Conservation (phyloP, 2,797 vertebrate species). For the Dallia pectoralis region DNA sequence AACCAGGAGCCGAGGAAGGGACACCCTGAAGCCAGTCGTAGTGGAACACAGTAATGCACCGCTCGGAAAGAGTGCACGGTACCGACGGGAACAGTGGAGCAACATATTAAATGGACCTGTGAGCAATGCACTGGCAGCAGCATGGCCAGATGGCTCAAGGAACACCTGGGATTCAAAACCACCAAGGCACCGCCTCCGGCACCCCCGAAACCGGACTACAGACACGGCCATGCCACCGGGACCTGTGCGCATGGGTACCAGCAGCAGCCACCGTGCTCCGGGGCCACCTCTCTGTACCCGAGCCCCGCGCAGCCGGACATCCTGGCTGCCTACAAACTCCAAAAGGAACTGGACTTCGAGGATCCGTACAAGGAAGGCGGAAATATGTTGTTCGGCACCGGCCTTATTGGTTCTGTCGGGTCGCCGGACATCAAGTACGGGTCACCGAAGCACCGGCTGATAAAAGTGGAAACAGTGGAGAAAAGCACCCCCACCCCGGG, state of each 20-base stretch:
- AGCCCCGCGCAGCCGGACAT: slow-evolving; percentile 87
- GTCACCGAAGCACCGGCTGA: slow-evolving; percentile 88
- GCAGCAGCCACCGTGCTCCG: slow-evolving; percentile 65
- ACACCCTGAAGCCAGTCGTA: slow-evolving; percentile 43
- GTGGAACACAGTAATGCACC: slow-evolving; percentile 47
- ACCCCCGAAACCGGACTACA: slow-evolving; percentile 92
- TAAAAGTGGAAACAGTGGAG: slow-evolving; percentile 84
- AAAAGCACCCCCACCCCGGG: slow-evolving; percentile 75
- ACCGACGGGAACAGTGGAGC: slow-evolving; percentile 58
- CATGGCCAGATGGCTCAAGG: slow-evolving; percentile 97
- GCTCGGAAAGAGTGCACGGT: slow-evolving; percentile 39
- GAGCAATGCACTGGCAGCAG: slow-evolving; percentile 88
- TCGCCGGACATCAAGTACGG: slow-evolving; percentile 80
- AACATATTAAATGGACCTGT: slow-evolving; percentile 62
- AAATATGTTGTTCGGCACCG: slow-evolving; percentile 67
- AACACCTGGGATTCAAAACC: slow-evolving; percentile 95
- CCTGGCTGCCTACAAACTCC: slow-evolving; percentile 91
- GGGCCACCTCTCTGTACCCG: slow-evolving; percentile 59
- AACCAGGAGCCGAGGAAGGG: slow-evolving; percentile 45
- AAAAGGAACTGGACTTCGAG: slow-evolving; percentile 94
- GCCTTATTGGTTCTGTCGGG: slow-evolving; percentile 62
- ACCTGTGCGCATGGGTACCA: slow-evolving; percentile 71
- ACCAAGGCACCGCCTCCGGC: slow-evolving; percentile 87
- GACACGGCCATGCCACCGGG: slow-evolving; percentile 73
- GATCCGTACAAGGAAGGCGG: slow-evolving; percentile 86